A percentile compares a stretch with the other conserved stretches of the same genome.
Conservation (phyloP, 2,797 vertebrate species). For the Argentina silus region DNA sequence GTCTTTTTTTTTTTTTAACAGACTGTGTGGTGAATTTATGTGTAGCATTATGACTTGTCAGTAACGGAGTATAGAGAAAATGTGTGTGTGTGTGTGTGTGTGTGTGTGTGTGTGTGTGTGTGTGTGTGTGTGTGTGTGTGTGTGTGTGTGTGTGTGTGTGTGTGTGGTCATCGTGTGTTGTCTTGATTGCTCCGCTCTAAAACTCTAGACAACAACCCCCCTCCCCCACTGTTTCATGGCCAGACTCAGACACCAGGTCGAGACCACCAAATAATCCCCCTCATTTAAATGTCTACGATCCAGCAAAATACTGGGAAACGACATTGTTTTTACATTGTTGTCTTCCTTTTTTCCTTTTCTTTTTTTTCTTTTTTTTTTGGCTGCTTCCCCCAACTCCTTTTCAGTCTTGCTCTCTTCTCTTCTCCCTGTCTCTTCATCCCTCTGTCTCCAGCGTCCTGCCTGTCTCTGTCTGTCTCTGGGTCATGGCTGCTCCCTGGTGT, state of each 20-base stretch:
- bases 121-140: neutral
- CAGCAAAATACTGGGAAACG: too few species aligned
- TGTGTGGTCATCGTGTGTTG: neutral
- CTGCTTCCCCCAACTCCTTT: neutral
- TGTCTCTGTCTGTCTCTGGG: conserved; percentile 23
- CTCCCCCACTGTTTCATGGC: too few species aligned
- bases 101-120: neutral
- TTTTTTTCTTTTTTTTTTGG: too few species aligned
- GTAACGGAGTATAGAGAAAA: neutral
- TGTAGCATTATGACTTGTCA: neutral
- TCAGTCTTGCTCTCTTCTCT: neutral
- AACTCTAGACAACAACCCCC: neutral
- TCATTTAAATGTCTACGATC: too few species aligned
- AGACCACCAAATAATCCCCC: too few species aligned
- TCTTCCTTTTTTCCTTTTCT: too few species aligned
- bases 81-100: neutral
- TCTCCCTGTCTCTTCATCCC: neutral
- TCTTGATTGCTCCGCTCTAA: neutral
- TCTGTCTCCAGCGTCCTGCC: neutral
- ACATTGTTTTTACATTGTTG: too few species aligned
- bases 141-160: neutral
- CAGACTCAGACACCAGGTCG: neutral
- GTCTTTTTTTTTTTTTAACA: neutral
- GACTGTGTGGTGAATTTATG: neutral
- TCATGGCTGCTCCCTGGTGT: conserved; percentile 1